phyloP scores from a whole-genome alignment of 2,888 invertebrate species.

The Hirtodrosophila duncani region DNA sequence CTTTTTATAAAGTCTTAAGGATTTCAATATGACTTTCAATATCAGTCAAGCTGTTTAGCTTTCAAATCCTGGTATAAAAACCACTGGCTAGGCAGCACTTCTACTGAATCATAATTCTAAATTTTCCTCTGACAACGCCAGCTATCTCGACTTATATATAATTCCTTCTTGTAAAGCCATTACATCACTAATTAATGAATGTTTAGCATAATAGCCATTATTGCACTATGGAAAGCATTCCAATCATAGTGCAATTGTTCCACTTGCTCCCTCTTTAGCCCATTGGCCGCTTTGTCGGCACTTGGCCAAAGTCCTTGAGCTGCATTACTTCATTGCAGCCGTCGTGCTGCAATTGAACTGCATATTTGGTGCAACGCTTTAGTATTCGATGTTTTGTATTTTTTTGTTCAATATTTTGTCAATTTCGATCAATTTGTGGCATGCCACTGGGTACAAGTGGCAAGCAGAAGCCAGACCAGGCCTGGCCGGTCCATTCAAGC shows the following conservation, averaged over 20 bases:
- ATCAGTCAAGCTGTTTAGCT: too few relatives aligned
- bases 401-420: constrained; percentile 55
- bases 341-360: constrained; percentile 65
- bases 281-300: constrained; percentile 59
- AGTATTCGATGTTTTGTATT: constrained; percentile 24
- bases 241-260: background rate
- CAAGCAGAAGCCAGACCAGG: constrained; percentile 22
- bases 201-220: too few relatives aligned
- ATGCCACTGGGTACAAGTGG: constrained; percentile 49
- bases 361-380: constrained; percentile 45
- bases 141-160: too few relatives aligned
- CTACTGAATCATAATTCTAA: too few relatives aligned
- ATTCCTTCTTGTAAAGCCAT: too few relatives aligned
- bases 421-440: constrained; percentile 72
- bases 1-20: background rate
- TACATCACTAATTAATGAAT: too few relatives aligned
- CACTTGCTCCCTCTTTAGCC: constrained; percentile 19
- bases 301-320: constrained; percentile 68
- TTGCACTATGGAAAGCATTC: too few relatives aligned
- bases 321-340: constrained; percentile 56
- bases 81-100: too few relatives aligned
- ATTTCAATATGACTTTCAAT: too few relatives aligned
- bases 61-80: too few relatives aligned
- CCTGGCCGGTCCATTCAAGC: constrained; percentile 7
- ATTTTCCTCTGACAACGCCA: too few relatives aligned